Percentiles rank a stretch among this genome's conserved stretches.
Conservation (phyloP, 2,797 vertebrate genomes). For the Todus mexicanus region DNA sequence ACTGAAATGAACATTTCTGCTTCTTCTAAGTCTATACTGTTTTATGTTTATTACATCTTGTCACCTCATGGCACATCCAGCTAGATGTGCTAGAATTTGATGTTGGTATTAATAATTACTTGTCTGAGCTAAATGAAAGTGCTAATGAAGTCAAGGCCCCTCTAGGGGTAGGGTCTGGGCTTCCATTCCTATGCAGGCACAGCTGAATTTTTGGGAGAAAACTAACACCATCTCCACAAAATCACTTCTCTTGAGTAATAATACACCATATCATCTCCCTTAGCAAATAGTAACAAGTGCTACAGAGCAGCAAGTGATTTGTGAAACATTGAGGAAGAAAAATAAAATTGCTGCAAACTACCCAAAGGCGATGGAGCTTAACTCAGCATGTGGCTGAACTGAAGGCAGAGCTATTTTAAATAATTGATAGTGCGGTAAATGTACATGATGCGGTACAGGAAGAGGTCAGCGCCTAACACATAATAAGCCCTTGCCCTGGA, state of each 20-base stretch:
- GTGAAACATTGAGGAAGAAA: background rate
- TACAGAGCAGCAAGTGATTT: background rate
- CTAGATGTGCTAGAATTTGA: slow-evolving; percentile 33
- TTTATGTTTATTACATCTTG: slow-evolving; percentile 43
- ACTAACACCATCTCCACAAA: background rate
- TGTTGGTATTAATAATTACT: slow-evolving; percentile 60
- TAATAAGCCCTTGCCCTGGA: background rate
- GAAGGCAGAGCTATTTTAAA: slow-evolving; percentile 48
- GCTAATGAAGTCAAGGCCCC: slow-evolving; percentile 45
- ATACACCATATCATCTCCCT: background rate
- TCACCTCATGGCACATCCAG: slow-evolving; percentile 36
- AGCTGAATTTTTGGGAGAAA: slow-evolving; percentile 23
- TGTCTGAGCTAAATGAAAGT: slow-evolving; percentile 48
- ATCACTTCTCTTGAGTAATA: background rate
- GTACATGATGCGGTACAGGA: slow-evolving; percentile 1
- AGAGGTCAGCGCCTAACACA: background rate
- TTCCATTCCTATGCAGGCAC: background rate
- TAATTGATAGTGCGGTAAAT: slow-evolving; percentile 45
- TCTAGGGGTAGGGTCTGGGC: background rate
- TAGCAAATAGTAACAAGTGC: slow-evolving; percentile 28
- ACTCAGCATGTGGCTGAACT: slow-evolving; percentile 30
- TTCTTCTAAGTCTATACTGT: background rate
- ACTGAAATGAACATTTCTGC: background rate
- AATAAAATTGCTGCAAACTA: background rate
- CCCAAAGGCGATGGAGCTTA: slow-evolving; percentile 24